Conservation (phyloP, 1,140 invertebrate species). For the Drosophila subpulchrella region DNA sequence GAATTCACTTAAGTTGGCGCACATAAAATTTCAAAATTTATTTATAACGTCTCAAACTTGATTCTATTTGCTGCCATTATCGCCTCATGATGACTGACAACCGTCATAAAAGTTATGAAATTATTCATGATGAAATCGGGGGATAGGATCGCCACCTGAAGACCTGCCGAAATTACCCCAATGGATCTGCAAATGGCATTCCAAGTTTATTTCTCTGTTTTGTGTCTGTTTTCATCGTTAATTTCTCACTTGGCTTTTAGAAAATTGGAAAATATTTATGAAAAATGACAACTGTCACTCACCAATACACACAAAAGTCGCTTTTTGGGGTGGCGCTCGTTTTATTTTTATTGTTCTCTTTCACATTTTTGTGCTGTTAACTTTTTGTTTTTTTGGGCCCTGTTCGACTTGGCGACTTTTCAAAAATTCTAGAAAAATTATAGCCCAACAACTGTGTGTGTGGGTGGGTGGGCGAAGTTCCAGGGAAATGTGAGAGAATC, state of each 20-base stretch:
- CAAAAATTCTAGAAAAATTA: slow-evolving; percentile 68
- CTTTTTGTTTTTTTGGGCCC: slow-evolving; percentile 27
- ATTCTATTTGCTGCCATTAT: slow-evolving; percentile 26
- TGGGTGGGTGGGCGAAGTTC: slow-evolving; percentile 14
- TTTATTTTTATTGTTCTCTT: slow-evolving; percentile 54
- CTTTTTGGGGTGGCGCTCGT: slow-evolving; percentile 55
- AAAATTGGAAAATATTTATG: slow-evolving; percentile 71
- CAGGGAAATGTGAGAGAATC: slow-evolving; percentile 23
- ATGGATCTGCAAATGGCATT: slow-evolving; percentile 12
- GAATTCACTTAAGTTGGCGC: background rate
- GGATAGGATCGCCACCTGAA: slow-evolving; percentile 2
- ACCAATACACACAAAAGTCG: slow-evolving; percentile 20
- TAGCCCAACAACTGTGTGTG: slow-evolving; percentile 62
- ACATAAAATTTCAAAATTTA: slow-evolving; percentile 27
- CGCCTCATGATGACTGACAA: slow-evolving; percentile 25
- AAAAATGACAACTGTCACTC: slow-evolving; percentile 74
- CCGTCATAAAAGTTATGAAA: slow-evolving; percentile 11
- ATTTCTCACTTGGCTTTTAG: slow-evolving; percentile 28
- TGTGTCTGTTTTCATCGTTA: slow-evolving; percentile 10
- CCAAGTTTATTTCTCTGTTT: slow-evolving; percentile 8
- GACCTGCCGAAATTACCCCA: slow-evolving; percentile 10
- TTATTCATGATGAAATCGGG: background rate
- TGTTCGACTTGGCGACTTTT: slow-evolving; percentile 76
- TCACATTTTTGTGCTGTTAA: slow-evolving; percentile 16
- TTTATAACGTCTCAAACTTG: slow-evolving; percentile 10